Evolutionary conservation across 2,888 invertebrate species (phyloP), one percentile per base, ranked within the genome.

Genomic region (Phortica okadai): DNA sequence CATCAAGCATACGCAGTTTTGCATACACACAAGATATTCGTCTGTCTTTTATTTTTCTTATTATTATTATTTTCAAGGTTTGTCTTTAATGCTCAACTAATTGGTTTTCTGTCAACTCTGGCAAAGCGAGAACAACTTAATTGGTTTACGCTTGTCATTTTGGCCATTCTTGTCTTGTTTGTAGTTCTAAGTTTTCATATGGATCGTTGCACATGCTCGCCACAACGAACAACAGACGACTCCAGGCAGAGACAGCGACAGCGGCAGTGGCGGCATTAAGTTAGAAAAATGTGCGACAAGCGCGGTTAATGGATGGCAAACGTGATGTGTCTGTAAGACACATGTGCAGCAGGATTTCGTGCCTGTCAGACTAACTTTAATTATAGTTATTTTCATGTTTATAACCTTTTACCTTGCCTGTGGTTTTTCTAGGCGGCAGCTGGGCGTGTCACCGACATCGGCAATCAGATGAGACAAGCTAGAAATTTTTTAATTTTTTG

Each of bases 211-310:
- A 33, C 33, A 33, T 33, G 33, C 33, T 33, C 33, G 33, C 33
- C 6, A 10, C 33, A 33, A 33, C 33, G 33, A 2, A 33, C 33
- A 33, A 33, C 33, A 33, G 33, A 33, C 33, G 33, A 33, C 33
- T 33, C 3, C 33, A 50, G 50, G n/a, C n/a, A n/a, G n/a, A n/a
- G n/a, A n/a, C n/a, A n/a, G 45, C 45, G 45, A 8, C n/a, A 16
- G 50, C 50, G 50, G 21, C 16, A 21, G 59, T 6, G 59, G 3
- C 50, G 50, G 50, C 25, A 70, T 70, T 70, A 70, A 70, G 69
- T 70, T 50, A 70, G 50, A 50, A 70, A 70, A 70, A 70, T 25
- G 69, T 50, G 69, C 0, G 69, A 45, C 69, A 70, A 50, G 69
- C 25, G 33, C 11, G 59, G n/a, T 67, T 6, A 6, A 14, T 42